These are phyloP conservation scores for Bombus ignitus DNA, from an alignment of 1,140 invertebrate species.

Conservation along the genomic window DNA sequence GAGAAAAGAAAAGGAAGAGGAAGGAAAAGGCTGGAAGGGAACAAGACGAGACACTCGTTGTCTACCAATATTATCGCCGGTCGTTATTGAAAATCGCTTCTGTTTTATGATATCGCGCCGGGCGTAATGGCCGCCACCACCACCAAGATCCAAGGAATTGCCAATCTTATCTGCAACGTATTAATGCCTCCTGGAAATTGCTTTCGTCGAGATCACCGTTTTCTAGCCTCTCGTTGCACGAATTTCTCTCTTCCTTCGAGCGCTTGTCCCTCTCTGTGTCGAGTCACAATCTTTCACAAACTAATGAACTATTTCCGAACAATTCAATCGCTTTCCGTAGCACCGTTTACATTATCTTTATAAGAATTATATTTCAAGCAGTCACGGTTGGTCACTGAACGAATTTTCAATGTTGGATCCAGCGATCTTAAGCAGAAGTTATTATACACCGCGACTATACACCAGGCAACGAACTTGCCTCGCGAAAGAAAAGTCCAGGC, in stretches of 20 bases:
- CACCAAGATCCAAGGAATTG: slow-evolving; percentile 25
- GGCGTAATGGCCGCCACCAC: slow-evolving; percentile 17
- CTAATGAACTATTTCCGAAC: background rate
- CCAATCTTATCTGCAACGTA: slow-evolving; percentile 50
- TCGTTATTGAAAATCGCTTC: slow-evolving; percentile 59
- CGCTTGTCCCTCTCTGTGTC: background rate
- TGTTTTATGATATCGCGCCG: slow-evolving; percentile 52
- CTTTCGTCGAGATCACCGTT: background rate
- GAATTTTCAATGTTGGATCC: too few species aligned
- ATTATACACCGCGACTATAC: too few species aligned
- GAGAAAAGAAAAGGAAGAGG: background rate
- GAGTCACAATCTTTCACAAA: too few species aligned
- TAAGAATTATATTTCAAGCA: background rate
- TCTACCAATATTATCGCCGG: slow-evolving; percentile 48
- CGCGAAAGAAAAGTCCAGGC: too few species aligned
- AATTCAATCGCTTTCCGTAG: background rate
- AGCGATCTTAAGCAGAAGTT: too few species aligned
- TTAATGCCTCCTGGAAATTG: slow-evolving; percentile 42
- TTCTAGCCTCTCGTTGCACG: background rate
- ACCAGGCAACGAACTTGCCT: too few species aligned
- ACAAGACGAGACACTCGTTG: background rate
- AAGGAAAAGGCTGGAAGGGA: background rate
- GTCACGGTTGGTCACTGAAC: too few species aligned
- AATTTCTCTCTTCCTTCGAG: background rate
- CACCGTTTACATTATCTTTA: background rate